These are phyloP conservation scores for Candidula unifasciata DNA, from an alignment of 2,888 invertebrate species.

Conservation along the genomic window DNA sequence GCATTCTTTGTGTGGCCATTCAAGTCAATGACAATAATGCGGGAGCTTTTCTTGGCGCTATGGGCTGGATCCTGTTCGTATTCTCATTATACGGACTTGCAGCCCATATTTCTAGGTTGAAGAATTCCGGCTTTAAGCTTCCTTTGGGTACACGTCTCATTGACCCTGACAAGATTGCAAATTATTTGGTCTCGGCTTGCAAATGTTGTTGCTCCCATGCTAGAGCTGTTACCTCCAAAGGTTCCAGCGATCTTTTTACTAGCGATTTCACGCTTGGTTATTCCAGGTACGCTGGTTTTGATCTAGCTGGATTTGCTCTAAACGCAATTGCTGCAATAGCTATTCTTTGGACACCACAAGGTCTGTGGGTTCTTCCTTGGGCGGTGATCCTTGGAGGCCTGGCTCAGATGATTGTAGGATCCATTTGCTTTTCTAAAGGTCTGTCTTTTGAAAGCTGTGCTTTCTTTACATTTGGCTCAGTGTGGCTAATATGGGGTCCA, in stretches of 20 bases:
- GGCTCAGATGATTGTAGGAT: conserved; percentile 61
- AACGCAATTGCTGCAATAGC: conserved; percentile 61
- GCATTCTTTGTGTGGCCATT: conserved; percentile 57
- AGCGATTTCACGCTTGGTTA: conserved; percentile 59
- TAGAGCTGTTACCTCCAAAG: not conserved
- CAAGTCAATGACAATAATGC: conserved; percentile 55
- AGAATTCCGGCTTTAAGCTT: conserved; percentile 55
- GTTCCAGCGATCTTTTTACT: conserved; percentile 50
- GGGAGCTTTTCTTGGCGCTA: conserved; percentile 58
- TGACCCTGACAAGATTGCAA: conserved; percentile 15
- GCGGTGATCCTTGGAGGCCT: conserved; percentile 60
- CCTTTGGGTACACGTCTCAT: conserved; percentile 56
- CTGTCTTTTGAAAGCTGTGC: conserved; percentile 63
- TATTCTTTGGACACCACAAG: conserved; percentile 57
- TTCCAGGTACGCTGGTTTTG: conserved; percentile 62
- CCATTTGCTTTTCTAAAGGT: conserved; percentile 62
- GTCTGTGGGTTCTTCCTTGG: conserved; percentile 60
- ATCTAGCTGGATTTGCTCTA: conserved; percentile 60
- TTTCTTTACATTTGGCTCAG: conserved; percentile 59
- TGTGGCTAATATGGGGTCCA: conserved; percentile 66
- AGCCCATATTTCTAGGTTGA: conserved; percentile 58
- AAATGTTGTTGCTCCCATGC: conserved; percentile 28
- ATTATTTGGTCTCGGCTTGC: conserved; percentile 15
- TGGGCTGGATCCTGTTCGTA: conserved; percentile 61
- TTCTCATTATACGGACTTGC: conserved; percentile 62